Conservation (phyloP, 2,888 invertebrate species). For the Diadromus collaris region DNA sequence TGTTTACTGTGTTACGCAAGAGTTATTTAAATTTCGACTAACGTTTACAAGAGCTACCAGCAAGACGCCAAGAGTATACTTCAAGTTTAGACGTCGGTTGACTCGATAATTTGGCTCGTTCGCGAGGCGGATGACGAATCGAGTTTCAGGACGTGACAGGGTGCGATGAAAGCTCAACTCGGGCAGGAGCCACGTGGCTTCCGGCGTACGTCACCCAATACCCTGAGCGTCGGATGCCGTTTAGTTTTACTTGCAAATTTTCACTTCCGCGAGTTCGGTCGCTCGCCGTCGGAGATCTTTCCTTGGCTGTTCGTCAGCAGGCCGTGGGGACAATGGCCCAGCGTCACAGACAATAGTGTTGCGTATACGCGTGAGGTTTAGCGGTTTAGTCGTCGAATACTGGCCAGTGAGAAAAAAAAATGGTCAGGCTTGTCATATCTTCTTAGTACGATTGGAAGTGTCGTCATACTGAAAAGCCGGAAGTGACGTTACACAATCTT, state of each 20-base stretch:
- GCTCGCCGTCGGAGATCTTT: constrained; percentile 17
- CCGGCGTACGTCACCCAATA: constrained; percentile 33
- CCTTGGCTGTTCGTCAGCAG: constrained; percentile 17
- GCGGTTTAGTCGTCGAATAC: too few species aligned
- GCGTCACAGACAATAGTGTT: neutral
- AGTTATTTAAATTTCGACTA: neutral
- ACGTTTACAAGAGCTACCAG: neutral
- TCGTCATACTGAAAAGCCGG: too few species aligned
- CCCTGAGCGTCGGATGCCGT: constrained; percentile 9
- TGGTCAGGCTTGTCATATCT: too few species aligned
- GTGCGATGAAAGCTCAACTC: constrained; percentile 46
- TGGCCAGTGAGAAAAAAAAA: too few species aligned
- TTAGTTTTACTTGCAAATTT: constrained; percentile 57
- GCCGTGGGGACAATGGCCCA: constrained; percentile 4
- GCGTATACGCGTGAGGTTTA: neutral
- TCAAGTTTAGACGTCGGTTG: neutral
- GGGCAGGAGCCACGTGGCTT: constrained; percentile 39
- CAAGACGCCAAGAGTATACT: neutral
- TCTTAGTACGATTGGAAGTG: neutral
- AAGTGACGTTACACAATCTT: too few species aligned
- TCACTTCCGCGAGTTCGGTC: constrained; percentile 30
- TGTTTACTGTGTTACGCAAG: neutral
- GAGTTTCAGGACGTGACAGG: constrained; percentile 38
- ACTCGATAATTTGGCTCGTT: constrained; percentile 16
- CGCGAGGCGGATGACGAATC: constrained; percentile 26